Evolutionary conservation across 2,797 vertebrate species (phyloP).

Genomic region (Morus bassanus): DNA sequence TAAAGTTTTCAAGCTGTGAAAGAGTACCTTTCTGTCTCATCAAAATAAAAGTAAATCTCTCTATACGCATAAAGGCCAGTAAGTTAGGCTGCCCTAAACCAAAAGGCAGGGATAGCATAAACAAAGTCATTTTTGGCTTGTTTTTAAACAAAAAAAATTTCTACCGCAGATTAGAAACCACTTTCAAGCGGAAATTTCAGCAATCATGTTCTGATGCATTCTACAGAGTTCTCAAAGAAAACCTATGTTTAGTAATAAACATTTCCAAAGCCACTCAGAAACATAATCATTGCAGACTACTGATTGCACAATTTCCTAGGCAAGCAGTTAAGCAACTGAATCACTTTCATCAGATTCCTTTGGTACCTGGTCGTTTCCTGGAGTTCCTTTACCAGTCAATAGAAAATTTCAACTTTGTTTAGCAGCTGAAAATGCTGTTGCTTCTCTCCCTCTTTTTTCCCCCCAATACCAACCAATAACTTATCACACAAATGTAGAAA

Average conservation of each 20-base stretch:
- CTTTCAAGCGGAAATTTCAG: background rate
- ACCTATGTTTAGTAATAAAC: background rate
- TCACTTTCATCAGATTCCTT: background rate
- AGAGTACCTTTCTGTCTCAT: background rate
- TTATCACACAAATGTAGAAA: background rate
- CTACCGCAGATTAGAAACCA: background rate
- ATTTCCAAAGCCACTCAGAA: background rate
- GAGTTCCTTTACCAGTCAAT: background rate
- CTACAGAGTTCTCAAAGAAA: background rate
- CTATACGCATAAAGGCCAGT: background rate
- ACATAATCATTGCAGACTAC: background rate
- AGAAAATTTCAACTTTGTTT: background rate
- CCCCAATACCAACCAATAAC: background rate
- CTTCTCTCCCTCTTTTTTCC: background rate
- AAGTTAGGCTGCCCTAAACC: background rate
- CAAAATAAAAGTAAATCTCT: background rate
- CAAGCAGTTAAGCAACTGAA: background rate
- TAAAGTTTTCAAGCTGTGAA: background rate
- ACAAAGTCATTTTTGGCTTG: background rate
- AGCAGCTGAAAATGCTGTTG: background rate
- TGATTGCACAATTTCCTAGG: background rate
- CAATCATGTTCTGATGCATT: background rate
- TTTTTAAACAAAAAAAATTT: background rate
- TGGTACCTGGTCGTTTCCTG: background rate
- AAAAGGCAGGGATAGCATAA: background rate